A percentile compares a stretch with the other conserved stretches of the same genome.
Conservation (phyloP, 2,888 invertebrate genomes). For the Xylota sylvarum region DNA sequence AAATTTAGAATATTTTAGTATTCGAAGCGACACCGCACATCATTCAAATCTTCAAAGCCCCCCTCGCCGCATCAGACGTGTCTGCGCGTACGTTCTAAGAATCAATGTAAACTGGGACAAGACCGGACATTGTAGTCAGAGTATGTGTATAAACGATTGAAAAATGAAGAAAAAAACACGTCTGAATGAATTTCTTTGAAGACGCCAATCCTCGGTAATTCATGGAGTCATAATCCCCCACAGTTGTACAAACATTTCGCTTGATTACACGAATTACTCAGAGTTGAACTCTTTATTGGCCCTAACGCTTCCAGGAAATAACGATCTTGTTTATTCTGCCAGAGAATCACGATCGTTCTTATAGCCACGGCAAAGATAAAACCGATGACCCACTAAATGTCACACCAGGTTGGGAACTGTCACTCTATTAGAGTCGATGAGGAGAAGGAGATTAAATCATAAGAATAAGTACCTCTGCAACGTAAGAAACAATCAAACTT, state of each 20-base stretch:
- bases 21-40: slow-evolving; percentile 40
- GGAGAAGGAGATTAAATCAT: slow-evolving; percentile 43
- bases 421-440: slow-evolving; percentile 24
- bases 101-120: slow-evolving; percentile 55
- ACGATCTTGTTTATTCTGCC: slow-evolving; percentile 29
- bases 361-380: not conserved
- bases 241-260: slow-evolving; percentile 29
- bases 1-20: slow-evolving; percentile 55
- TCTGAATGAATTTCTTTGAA: slow-evolving; percentile 46
- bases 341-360: slow-evolving; percentile 25
- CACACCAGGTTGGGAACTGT: slow-evolving; percentile 23
- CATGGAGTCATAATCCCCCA: slow-evolving; percentile 44
- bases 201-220: slow-evolving; percentile 31
- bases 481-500: slow-evolving; percentile 60
- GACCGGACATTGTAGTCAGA: slow-evolving; percentile 52
- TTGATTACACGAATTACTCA: slow-evolving; percentile 32
- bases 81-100: slow-evolving; percentile 36
- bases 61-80: slow-evolving; percentile 13
- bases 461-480: slow-evolving; percentile 17
- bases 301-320: slow-evolving; percentile 34
- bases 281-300: slow-evolving; percentile 35
- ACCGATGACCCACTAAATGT: slow-evolving; percentile 31
- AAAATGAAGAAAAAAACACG: slow-evolving; percentile 22
- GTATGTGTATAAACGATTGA: slow-evolving; percentile 9
- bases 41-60: slow-evolving; percentile 24